These are phyloP conservation scores for Triops cancriformis DNA, from an alignment of 1,140 invertebrate genomes.

Conservation along the genomic window DNA sequence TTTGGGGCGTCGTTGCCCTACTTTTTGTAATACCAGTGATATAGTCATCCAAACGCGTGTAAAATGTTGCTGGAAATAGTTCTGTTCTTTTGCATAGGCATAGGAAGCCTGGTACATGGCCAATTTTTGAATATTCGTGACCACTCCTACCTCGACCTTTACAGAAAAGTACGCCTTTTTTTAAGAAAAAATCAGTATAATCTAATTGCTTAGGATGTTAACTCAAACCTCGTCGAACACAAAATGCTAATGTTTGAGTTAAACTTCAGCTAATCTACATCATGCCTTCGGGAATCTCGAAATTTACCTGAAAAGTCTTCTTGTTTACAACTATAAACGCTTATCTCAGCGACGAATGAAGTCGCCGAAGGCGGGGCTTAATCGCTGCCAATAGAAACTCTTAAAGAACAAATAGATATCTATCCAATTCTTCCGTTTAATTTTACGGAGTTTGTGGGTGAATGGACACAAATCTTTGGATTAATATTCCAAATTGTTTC, in stretches of 20 bases:
- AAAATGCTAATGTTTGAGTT: too few relatives aligned
- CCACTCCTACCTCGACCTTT: not conserved
- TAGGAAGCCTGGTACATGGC: not conserved
- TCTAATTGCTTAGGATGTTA: too few relatives aligned
- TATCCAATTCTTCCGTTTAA: not conserved
- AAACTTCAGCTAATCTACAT: too few relatives aligned
- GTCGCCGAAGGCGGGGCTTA: not conserved
- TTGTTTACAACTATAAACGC: not conserved
- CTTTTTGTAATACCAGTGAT: not conserved
- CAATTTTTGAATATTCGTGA: not conserved
- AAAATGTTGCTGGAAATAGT: not conserved
- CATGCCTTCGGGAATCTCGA: too few relatives aligned
- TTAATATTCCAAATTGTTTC: slow-evolving; percentile 25
- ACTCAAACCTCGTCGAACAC: too few relatives aligned
- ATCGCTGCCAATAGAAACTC: not conserved
- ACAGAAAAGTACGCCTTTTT: not conserved
- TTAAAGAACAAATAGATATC: too few relatives aligned
- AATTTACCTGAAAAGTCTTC: too few relatives aligned
- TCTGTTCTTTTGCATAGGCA: not conserved
- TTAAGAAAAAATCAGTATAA: too few relatives aligned
- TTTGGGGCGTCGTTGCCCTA: not conserved
- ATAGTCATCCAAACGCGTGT: not conserved
- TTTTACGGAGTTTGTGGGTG: not conserved
- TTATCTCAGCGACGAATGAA: not conserved
- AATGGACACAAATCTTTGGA: too few relatives aligned